Evolutionary conservation across 1,140 invertebrate genomes (phyloP).

Genomic region (Aricia agestis): DNA sequence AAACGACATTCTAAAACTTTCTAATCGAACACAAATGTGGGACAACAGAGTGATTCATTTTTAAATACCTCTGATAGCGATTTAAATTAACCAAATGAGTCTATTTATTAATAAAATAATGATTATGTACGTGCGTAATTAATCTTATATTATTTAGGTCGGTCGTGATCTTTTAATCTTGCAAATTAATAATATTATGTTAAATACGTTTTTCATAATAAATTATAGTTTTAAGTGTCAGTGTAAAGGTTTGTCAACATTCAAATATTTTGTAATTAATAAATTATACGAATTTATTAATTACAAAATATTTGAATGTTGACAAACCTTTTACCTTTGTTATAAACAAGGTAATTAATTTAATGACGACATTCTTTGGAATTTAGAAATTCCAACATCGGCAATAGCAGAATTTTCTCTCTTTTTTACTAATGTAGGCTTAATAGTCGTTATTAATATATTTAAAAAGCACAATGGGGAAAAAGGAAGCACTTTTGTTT

Average conservation of each 20-base stretch:
- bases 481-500: no score
- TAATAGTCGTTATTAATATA: no score
- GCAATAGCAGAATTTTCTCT: neutral
- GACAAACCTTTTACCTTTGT: neutral
- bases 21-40: neutral
- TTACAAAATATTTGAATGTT: neutral
- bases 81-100: neutral
- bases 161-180: neutral
- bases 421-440: neutral
- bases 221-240: neutral
- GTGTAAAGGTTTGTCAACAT: neutral
- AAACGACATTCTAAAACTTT: constrained; percentile 1
- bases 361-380: neutral
- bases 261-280: neutral
- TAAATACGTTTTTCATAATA: no score
- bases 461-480: no score
- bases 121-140: neutral
- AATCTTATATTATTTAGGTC: neutral
- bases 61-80: neutral
- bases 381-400: neutral
- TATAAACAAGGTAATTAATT: neutral
- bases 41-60: neutral
- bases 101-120: neutral
- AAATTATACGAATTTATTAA: constrained; percentile 4
- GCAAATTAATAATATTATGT: no score